Conservation (phyloP, 1,140 invertebrate species). For the Drosophila pachea region DNA sequence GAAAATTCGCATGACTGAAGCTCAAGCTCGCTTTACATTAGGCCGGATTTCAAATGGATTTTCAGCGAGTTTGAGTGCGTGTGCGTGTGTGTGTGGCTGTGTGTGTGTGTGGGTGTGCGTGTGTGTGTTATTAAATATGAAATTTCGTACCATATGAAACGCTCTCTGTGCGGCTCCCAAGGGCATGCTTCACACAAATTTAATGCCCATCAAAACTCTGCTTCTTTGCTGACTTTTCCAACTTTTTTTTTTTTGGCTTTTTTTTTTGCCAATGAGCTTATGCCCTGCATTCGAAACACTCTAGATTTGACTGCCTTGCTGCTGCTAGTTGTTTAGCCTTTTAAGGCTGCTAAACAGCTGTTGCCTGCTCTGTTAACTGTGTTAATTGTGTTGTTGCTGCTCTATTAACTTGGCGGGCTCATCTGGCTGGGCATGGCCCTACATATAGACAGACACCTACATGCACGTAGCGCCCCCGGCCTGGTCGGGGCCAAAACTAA, state of each 20-base stretch:
- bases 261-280: too few relatives aligned
- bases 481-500: constrained; percentile 50
- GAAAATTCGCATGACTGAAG: constrained; percentile 62
- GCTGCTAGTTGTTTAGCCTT: not conserved
- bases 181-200: constrained; percentile 14
- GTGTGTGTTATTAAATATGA: constrained; percentile 58
- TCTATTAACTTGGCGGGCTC: constrained; percentile 57
- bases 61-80: constrained; percentile 20
- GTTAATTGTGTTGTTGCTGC: constrained; percentile 56
- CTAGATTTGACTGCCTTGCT: not conserved
- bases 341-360: not conserved
- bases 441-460: not conserved
- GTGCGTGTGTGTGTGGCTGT: constrained; percentile 19
- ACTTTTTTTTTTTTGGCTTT: not conserved
- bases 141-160: constrained; percentile 32
- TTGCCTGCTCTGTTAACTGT: constrained; percentile 20
- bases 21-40: constrained; percentile 49
- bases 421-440: constrained; percentile 3
- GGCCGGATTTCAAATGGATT: constrained; percentile 69
- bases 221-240: too few relatives aligned
- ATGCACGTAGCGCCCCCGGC: too few relatives aligned
- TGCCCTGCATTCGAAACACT: too few relatives aligned
- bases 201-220: not conserved
- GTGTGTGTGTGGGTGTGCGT: not conserved
- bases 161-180: constrained; percentile 14